Conservation (phyloP, 2,797 vertebrate species). For the Sternotherus odoratus region DNA sequence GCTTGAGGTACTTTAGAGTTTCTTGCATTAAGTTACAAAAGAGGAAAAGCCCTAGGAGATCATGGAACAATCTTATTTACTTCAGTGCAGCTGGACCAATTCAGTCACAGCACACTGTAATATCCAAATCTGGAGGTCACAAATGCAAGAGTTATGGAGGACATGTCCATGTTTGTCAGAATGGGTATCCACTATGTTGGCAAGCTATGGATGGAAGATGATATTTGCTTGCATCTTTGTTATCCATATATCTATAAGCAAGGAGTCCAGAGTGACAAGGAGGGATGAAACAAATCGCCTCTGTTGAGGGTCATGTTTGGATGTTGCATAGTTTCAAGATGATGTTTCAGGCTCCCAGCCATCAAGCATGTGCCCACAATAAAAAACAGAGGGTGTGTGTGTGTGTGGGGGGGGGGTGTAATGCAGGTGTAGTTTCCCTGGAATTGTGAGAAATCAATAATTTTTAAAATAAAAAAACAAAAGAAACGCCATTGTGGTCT, state of each 20-base stretch:
- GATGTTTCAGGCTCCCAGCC: neutral
- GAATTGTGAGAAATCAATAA: neutral
- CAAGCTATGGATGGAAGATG: neutral
- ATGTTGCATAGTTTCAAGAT: neutral
- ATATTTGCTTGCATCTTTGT: neutral
- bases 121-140: neutral
- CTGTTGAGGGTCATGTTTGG: neutral
- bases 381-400: neutral
- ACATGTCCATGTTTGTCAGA: neutral
- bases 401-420: no score
- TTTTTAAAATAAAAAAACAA: neutral
- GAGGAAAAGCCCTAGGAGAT: neutral
- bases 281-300: neutral
- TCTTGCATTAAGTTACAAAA: neutral
- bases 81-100: neutral
- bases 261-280: neutral
- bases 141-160: neutral
- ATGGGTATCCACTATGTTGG: neutral
- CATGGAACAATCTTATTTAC: neutral
- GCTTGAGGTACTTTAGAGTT: neutral
- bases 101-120: neutral
- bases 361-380: neutral
- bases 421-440: neutral
- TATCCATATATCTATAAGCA: neutral
- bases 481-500: neutral